Evolutionary conservation across 2,113 vertebrate species (phyloP).

Genomic region (Enhydra lutris): DNA sequence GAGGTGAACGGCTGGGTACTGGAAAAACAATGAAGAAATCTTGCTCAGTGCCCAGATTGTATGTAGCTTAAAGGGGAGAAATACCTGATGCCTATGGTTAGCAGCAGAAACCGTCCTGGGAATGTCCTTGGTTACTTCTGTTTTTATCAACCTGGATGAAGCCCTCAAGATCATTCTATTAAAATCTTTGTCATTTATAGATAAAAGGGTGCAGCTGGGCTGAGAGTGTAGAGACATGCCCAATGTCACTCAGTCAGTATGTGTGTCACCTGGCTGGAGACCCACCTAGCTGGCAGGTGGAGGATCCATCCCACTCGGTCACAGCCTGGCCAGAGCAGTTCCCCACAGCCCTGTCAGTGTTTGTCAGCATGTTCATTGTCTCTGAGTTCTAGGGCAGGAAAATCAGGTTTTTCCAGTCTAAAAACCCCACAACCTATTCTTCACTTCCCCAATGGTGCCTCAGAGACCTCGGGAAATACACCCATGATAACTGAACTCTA

Average conservation of each 20-base stretch:
- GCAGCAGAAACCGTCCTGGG: neutral
- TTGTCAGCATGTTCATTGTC: neutral
- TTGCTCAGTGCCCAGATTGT: neutral
- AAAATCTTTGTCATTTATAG: neutral
- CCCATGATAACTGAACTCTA: neutral
- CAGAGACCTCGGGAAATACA: neutral
- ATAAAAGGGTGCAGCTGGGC: neutral
- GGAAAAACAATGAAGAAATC: neutral
- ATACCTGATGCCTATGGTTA: neutral
- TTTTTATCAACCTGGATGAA: neutral
- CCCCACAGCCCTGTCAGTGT: neutral
- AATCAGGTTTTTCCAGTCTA: conserved; percentile 47
- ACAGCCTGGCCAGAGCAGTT: neutral
- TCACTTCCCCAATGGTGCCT: neutral
- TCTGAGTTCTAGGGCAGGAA: conserved; percentile 35
- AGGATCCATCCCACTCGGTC: neutral
- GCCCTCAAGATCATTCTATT: neutral
- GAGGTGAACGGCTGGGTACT: neutral
- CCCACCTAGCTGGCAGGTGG: neutral
- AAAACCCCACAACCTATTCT: neutral
- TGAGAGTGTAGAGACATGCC: neutral
- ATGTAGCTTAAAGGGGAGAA: neutral
- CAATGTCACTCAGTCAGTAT: neutral
- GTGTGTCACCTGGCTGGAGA: neutral
- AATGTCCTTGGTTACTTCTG: neutral